A percentile compares a stretch with the other conserved stretches of the same genome.
Evolutionary conservation across 1,140 invertebrate species (phyloP).

Genomic region (Sitodiplosis mosellana): DNA sequence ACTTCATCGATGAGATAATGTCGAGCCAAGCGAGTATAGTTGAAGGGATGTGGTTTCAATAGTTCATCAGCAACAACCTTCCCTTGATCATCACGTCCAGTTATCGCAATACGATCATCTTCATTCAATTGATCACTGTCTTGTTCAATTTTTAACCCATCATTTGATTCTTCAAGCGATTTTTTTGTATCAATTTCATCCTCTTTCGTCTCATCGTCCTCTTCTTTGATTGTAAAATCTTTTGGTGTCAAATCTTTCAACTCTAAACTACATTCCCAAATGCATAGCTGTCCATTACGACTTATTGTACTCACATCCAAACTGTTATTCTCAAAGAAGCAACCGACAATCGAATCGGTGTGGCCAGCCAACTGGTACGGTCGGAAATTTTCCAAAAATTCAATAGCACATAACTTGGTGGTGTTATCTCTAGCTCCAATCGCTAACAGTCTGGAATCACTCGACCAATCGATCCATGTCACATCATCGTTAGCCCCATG

Average conservation of each 20-base stretch:
- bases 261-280: slow-evolving; percentile 71
- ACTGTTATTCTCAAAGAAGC: slow-evolving; percentile 74
- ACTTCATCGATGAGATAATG: slow-evolving; percentile 55
- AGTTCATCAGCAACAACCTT: slow-evolving; percentile 10
- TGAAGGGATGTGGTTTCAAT: slow-evolving; percentile 32
- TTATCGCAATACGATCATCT: not conserved
- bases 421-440: slow-evolving; percentile 75
- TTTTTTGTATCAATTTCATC: slow-evolving; percentile 33
- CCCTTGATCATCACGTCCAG: slow-evolving; percentile 9
- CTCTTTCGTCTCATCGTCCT: slow-evolving; percentile 21
- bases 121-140: slow-evolving; percentile 11
- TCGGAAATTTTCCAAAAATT: slow-evolving; percentile 54
- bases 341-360: slow-evolving; percentile 58
- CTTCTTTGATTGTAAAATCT: slow-evolving; percentile 26
- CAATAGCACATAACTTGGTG: slow-evolving; percentile 59
- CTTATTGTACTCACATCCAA: slow-evolving; percentile 64
- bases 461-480: slow-evolving; percentile 77
- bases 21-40: slow-evolving; percentile 44
- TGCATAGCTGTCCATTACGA: slow-evolving; percentile 48
- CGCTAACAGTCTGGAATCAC: slow-evolving; percentile 69
- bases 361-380: slow-evolving; percentile 60
- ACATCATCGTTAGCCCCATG: slow-evolving; percentile 62
- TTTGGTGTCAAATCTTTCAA: slow-evolving; percentile 26
- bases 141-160: slow-evolving; percentile 25
- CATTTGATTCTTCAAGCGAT: slow-evolving; percentile 27